Evolutionary conservation across 2,797 vertebrate genomes (phyloP).

Genomic region (Ficedula albicollis): DNA sequence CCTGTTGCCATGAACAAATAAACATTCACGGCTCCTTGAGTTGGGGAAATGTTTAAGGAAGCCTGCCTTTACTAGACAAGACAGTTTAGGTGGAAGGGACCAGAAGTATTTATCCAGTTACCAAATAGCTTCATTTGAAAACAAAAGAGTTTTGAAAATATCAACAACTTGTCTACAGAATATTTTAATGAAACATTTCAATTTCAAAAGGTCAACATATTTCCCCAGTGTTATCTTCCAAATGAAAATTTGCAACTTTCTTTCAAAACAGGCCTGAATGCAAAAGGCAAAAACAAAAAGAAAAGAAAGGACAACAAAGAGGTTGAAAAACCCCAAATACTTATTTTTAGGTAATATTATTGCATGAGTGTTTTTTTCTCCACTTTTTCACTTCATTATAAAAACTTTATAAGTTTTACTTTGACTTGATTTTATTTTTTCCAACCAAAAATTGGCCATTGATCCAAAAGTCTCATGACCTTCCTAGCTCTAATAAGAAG

Average conservation of each 20-base stretch:
- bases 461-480: background rate
- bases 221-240: background rate
- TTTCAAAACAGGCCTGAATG: background rate
- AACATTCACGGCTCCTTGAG: background rate
- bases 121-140: background rate
- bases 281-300: background rate
- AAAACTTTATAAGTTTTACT: background rate
- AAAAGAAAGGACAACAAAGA: background rate
- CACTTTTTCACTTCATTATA: background rate
- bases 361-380: accelerated
- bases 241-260: background rate
- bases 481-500: background rate
- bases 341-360: background rate
- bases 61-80: background rate
- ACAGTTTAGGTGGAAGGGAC: background rate
- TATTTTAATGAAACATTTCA: background rate
- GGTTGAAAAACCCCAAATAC: accelerated
- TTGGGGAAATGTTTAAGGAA: background rate
- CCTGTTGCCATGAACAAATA: background rate
- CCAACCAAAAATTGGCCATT: background rate
- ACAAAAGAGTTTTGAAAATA: constrained; percentile 8
- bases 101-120: background rate
- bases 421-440: background rate
- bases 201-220: constrained; percentile 17
- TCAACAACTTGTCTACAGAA: background rate